Evolutionary conservation across 2,888 invertebrate species (phyloP), one percentile per base, ranked within the genome.

Genomic region (Lordiphosa andalusiaca): DNA sequence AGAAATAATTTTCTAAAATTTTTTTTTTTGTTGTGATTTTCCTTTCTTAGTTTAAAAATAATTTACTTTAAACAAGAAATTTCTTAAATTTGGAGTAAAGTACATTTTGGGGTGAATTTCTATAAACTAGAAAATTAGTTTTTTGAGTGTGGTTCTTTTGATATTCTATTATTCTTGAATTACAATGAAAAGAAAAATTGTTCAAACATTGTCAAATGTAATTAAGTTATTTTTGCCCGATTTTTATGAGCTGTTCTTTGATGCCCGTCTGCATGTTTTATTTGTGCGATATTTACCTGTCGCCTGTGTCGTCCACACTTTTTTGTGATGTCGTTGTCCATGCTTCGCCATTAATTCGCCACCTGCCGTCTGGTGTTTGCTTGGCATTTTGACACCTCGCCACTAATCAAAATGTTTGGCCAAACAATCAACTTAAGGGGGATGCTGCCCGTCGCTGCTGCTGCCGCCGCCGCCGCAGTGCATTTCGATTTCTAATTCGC

Each of bases 351-450:
- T 33, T 13, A 39, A 51, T 56, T 21, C 33, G 64, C 52, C 78
- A 82, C 69, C 63, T 81, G 82, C 53, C 59, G 71, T 55, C 67
- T 44, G 30, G 19, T 73, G 52, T 84, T 84, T 64, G 53, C 2
- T 16, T 19, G 59, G 37, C 35, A 55, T 47, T 58, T 85, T 84
- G 84, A 52, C 80, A 51, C 35, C 35, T 13, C 10, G 36, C 37
- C 41, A 54, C 77, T 72, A 85, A 85, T 12, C 44, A 49, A 73
- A 57, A 10, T 80, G 60, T 80, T 78, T 85, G 56, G 50, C 23
- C 52, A 64, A 38, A 25, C 35, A 54, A 68, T 85, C 81, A 81
- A 41, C 56, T 53, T 30, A 19, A 19, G 39, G 62, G 61, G 66
- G 57, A 65, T 56, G 57, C 62, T 41, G 41, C 62, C n/a, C n/a